phyloP scores from a whole-genome alignment of 2,888 invertebrate genomes.

The Nemurella pictetii region DNA sequence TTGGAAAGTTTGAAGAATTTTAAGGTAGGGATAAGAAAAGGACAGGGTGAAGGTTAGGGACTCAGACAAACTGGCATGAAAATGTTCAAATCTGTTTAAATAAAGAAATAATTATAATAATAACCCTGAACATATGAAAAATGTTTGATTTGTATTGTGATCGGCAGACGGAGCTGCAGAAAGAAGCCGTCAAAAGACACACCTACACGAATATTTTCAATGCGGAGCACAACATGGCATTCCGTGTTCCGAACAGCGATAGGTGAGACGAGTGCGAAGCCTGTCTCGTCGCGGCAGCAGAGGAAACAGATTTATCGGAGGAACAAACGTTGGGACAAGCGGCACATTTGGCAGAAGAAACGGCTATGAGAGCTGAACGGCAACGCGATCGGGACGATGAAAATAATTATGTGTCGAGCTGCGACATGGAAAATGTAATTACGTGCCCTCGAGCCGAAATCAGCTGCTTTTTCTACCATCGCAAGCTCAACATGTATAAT shows the following conservation, averaged over 20 bases:
- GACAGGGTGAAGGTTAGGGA: no score
- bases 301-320: slow-evolving; percentile 25
- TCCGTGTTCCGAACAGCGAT: slow-evolving; percentile 39
- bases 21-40: no score
- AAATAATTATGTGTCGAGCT: neutral
- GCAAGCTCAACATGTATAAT: neutral
- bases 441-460: slow-evolving; percentile 34
- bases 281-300: slow-evolving; percentile 26
- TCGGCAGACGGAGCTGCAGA: slow-evolving; percentile 17
- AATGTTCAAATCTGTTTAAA: no score
- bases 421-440: slow-evolving; percentile 23
- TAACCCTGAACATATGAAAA: slow-evolving; percentile 35
- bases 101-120: slow-evolving; percentile 38
- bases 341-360: slow-evolving; percentile 25
- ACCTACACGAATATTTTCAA: slow-evolving; percentile 39
- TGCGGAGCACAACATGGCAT: slow-evolving; percentile 35
- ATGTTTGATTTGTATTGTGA: slow-evolving; percentile 38
- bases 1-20: no score
- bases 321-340: slow-evolving; percentile 10
- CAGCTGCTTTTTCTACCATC: slow-evolving; percentile 39
- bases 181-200: slow-evolving; percentile 31
- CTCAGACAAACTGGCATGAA: no score
- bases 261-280: slow-evolving; percentile 36
- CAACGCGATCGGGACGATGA: slow-evolving; percentile 8
- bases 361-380: slow-evolving; percentile 30